Base-by-base conservation (phyloP, 2,888 invertebrate species). In the Cryptocheilus praepositus region DNA sequence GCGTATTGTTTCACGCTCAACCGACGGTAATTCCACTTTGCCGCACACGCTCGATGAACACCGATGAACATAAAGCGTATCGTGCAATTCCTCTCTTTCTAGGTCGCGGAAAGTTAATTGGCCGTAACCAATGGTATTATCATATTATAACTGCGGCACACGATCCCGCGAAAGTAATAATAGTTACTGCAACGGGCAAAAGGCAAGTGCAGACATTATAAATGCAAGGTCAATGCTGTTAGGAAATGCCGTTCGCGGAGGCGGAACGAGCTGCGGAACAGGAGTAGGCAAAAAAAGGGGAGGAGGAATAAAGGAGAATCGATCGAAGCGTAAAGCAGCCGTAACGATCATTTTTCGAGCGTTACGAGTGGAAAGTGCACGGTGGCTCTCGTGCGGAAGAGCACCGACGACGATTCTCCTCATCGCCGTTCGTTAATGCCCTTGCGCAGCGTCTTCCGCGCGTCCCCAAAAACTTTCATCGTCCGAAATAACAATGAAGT, bases 41-140 rank as follows among this genome's bases (percentile, higher is more conserved):
- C 36, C 36, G 18, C 54, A 28, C 36, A 54, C 54, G 54, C 54
- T 28, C 36, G 54, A 25, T 36, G 54, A 54, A 54, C 54, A 15
- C 44, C 43, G 43, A 21, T 21, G 43, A 44, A 57, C 57, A 36
- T 43, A 43, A 18, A 18, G 15, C 22, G 44, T 58, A 58, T 21
- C n/a, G 22, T 58, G 45, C 49, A 45, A 58, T 49, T 45, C 58
- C 36, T 57, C 36, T 60, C 18, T 68, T 65, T 70, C 58, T 66
- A 36, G 65, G 60, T 66, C 60, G 62, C 55, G 57, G 61, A 58
- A 70, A 58, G 63, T 70, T 71, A 70, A 71, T 69, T 71, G 69
- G 57, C 71, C 70, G 51, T 69, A 60, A 63, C 65, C 49, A 43
- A 46, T 49, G 59, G 57, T 54, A 66, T 44, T 59, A 46, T 63